Conservation (phyloP, 2,797 vertebrate species). For the Fundulus diaphanus region DNA sequence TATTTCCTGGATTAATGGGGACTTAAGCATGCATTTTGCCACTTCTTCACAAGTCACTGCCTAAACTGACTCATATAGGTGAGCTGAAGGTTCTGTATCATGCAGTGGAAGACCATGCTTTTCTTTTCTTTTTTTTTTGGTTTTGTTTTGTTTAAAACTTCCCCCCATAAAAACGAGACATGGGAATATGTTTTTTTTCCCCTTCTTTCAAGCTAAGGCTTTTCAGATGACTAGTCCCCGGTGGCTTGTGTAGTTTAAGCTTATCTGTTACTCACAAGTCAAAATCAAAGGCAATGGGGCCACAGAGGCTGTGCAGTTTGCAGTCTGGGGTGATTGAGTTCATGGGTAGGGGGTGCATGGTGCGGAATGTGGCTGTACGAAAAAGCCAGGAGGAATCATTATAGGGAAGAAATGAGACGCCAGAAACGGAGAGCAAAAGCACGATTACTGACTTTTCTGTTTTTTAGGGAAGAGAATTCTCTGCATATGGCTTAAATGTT, state of each 20-base stretch:
- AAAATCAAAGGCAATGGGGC: constrained; percentile 69
- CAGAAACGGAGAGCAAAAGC: constrained; percentile 50
- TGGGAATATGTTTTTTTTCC: no score
- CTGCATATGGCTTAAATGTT: constrained; percentile 51
- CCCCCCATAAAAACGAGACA: background rate
- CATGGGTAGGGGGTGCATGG: constrained; percentile 63
- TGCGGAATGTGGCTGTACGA: constrained; percentile 70
- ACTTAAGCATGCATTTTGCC: constrained; percentile 32
- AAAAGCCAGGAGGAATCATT: constrained; percentile 77
- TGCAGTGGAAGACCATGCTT: background rate
- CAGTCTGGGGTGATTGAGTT: constrained; percentile 78
- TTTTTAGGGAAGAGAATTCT: constrained; percentile 39
- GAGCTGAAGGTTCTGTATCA: constrained; percentile 9
- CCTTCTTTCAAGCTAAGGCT: background rate
- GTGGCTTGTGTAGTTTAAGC: constrained; percentile 53
- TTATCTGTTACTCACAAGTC: constrained; percentile 64
- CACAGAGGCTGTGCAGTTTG: constrained; percentile 57
- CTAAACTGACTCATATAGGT: constrained; percentile 7
- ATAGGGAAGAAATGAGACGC: constrained; percentile 65
- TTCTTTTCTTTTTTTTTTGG: no score
- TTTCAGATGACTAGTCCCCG: constrained; percentile 43
- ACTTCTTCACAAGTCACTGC: constrained; percentile 15
- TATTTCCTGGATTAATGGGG: constrained; percentile 17
- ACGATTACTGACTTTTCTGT: constrained; percentile 42
- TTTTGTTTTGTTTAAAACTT: no score